Evolutionary conservation across 2,113 vertebrate genomes (phyloP), one percentile per base, ranked within the genome.

Genomic region (Lagopus muta): DNA sequence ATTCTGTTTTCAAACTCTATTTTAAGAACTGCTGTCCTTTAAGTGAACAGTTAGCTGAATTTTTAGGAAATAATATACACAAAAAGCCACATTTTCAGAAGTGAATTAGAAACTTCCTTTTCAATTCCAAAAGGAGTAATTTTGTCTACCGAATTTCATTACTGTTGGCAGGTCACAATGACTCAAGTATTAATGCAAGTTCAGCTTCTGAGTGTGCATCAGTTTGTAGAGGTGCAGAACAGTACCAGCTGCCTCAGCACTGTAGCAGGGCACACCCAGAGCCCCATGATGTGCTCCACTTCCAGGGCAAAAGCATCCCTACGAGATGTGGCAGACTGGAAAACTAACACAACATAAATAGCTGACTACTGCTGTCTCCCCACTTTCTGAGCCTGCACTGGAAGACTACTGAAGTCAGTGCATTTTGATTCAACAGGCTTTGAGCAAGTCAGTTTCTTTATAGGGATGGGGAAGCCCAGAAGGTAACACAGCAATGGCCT

Each of bases 1-100:
- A 64, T 60, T 82, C 58, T 82, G n/a, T 60, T 89, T 60, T 58
- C 47, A 55, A 70, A 69, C 58, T 87, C 45, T 75, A 11, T 22
- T 71, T n/a, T 61, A 79, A 82, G 30, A 73, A 52, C 36, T 74
- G n/a, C 32, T 60, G 43, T 81, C 9, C 17, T 54, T 64, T 60
- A 75, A 28, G 19, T 8, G 42, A 84, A 69, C 30, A 43, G 34
- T 47, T 54, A 84, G 40, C 14, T 81, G n/a, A 65, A 71, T 57
- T 75, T 86, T 85, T 71, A 22, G 36, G 64, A 79, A 70, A 62
- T 21, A 52, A 64, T 32, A 34, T 18, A 45, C 61, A 80, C 16
- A 21, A 84, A 62, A 43, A 16, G 10, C 13, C 54, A 45, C 19
- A 21, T 42, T 54, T 82, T 66, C 43, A 66, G 38, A 54, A 54